Conservation (phyloP, 2,113 vertebrate genomes). For the Podiceps cristatus region DNA sequence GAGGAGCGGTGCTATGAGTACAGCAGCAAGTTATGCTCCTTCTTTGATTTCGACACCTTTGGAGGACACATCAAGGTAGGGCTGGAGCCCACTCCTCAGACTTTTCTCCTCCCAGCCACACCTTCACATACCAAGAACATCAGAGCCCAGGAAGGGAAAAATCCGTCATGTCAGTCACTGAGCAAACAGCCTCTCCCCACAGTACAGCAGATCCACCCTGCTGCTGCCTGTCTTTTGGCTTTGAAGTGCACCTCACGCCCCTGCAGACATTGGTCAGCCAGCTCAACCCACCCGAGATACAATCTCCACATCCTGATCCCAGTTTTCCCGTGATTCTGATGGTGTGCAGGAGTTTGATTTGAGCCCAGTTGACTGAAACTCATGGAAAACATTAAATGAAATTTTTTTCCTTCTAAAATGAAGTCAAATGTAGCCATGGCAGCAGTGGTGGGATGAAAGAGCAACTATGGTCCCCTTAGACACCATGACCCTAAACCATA, state of each 20-base stretch:
- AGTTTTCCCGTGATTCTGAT: not conserved
- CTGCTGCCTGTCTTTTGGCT: not conserved
- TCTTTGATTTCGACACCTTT: slow-evolving; percentile 95
- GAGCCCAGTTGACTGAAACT: not conserved
- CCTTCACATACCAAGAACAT: not conserved
- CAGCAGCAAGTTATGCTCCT: slow-evolving; percentile 86
- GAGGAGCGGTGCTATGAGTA: slow-evolving; percentile 86
- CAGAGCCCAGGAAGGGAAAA: not conserved
- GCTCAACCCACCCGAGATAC: not conserved
- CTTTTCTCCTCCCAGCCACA: not conserved
- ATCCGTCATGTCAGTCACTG: not conserved
- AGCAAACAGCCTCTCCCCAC: not conserved
- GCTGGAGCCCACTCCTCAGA: not conserved
- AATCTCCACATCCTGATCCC: not conserved
- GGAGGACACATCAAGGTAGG: slow-evolving; percentile 96
- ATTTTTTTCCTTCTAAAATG: not conserved
- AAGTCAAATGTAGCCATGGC: not conserved
- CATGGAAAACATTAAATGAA: not conserved
- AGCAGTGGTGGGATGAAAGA: not conserved
- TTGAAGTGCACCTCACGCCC: not conserved
- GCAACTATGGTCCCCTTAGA: not conserved
- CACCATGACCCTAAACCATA: not conserved
- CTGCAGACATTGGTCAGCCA: not conserved
- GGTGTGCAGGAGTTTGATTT: not conserved
- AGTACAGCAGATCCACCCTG: not conserved